Evolutionary conservation across 1,140 invertebrate genomes (phyloP).

Genomic region (Pogonomyrmex californicus): DNA sequence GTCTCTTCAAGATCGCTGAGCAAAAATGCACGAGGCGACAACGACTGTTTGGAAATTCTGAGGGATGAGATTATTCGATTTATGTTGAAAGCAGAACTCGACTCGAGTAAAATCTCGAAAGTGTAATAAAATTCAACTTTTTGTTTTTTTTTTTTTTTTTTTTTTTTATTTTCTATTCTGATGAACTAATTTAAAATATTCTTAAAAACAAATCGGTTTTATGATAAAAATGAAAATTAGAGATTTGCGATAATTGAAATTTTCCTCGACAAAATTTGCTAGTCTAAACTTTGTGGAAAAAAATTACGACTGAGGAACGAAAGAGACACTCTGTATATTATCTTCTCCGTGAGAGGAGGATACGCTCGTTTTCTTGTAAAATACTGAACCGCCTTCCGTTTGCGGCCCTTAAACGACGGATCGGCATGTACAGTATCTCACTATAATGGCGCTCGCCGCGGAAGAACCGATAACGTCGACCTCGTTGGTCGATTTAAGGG

Average conservation of each 20-base stretch:
- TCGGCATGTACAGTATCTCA: slow-evolving; percentile 74
- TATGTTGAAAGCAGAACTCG: not conserved
- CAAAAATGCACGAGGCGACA: not conserved
- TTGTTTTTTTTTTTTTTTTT: not conserved
- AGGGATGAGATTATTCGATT: not conserved
- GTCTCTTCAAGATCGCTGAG: slow-evolving; percentile 1
- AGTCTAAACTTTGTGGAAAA: not conserved
- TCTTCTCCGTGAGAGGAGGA: slow-evolving; percentile 66
- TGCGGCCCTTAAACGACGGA: slow-evolving; percentile 75
- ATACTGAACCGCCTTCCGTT: slow-evolving; percentile 64
- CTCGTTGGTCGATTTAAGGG: slow-evolving; percentile 73
- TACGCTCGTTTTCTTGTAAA: slow-evolving; percentile 34
- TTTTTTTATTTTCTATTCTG: too few species aligned
- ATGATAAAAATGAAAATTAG: not conserved
- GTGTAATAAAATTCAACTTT: not conserved
- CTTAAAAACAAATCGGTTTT: too few species aligned
- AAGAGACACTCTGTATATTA: slow-evolving; percentile 51
- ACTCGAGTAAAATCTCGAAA: not conserved
- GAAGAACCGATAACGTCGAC: slow-evolving; percentile 74
- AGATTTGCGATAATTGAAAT: not conserved
- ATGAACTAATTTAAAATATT: too few species aligned
- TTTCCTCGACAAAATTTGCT: not conserved
- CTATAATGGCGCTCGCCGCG: slow-evolving; percentile 74
- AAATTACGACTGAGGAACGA: not conserved
- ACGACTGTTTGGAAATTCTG: not conserved